A percentile compares a stretch with the other conserved stretches of the same genome.
phyloP scores from a whole-genome alignment of 2,888 invertebrate species.

The Schizaphis graminum region DNA sequence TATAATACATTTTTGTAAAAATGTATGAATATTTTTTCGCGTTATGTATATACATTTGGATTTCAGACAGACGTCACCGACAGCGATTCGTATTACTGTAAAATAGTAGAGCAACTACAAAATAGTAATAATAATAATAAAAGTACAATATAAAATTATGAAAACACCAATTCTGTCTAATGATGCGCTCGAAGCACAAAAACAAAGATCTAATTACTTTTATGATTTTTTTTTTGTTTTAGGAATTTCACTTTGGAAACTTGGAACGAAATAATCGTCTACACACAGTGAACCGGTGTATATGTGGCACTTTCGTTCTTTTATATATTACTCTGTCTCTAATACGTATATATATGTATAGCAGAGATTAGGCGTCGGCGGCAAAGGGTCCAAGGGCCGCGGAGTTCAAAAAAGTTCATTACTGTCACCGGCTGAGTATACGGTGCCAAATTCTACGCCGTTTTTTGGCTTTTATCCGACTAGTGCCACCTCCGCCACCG shows the following conservation, averaged over 20 bases:
- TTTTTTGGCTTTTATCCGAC: slow-evolving; percentile 46
- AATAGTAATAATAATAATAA: not conserved
- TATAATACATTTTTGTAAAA: not conserved
- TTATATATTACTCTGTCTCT: not conserved
- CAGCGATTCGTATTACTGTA: not conserved
- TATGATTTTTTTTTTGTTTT: not conserved
- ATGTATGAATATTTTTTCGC: not conserved
- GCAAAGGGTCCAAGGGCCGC: not conserved
- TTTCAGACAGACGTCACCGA: not conserved
- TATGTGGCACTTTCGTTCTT: not conserved
- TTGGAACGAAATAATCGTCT: slow-evolving; percentile 9
- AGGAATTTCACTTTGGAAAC: not conserved
- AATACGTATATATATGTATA: not conserved
- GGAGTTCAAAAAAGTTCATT: slow-evolving; percentile 50
- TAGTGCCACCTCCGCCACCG: not conserved
- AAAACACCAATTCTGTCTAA: not conserved
- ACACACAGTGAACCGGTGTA: not conserved
- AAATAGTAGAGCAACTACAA: not conserved
- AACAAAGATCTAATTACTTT: not conserved
- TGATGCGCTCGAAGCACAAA: not conserved
- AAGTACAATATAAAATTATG: not conserved
- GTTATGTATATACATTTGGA: not conserved
- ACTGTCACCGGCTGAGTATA: slow-evolving; percentile 31
- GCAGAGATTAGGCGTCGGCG: not conserved
- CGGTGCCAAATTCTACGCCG: slow-evolving; percentile 6